Conservation (phyloP, 2,797 vertebrate species). For the Rhinoraja longicauda region DNA sequence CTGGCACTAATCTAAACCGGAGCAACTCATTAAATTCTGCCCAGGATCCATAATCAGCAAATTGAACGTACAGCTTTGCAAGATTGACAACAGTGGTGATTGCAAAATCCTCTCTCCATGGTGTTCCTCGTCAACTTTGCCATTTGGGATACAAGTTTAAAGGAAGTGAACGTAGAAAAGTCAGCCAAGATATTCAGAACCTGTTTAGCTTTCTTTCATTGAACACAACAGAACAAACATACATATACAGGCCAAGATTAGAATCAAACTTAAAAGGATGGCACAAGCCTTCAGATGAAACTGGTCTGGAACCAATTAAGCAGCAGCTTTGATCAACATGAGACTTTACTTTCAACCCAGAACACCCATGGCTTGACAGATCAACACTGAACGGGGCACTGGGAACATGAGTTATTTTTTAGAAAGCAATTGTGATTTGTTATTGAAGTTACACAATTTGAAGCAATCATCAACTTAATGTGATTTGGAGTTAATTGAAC, state of each 20-base stretch:
- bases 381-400: not conserved
- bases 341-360: not conserved
- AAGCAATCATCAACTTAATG: not conserved
- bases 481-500: not conserved
- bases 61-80: not conserved
- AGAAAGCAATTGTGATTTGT: not conserved
- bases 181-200: not conserved
- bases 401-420: not conserved
- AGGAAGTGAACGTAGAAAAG: not conserved
- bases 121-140: not conserved
- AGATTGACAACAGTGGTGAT: not conserved
- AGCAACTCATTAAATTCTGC: not conserved
- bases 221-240: not conserved
- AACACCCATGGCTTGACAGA: conserved; percentile 7
- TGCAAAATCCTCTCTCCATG: not conserved
- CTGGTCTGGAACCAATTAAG: conserved; percentile 9
- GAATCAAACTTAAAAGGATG: not conserved
- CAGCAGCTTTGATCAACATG: not conserved
- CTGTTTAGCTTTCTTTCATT: not conserved
- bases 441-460: not conserved
- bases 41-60: not conserved
- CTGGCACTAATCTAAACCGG: not conserved
- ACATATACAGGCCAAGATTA: not conserved
- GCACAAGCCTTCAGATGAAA: not conserved
- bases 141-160: not conserved